Evolutionary conservation across 1,140 invertebrate species (phyloP).

Genomic region (Anadara kagoshimensis): DNA sequence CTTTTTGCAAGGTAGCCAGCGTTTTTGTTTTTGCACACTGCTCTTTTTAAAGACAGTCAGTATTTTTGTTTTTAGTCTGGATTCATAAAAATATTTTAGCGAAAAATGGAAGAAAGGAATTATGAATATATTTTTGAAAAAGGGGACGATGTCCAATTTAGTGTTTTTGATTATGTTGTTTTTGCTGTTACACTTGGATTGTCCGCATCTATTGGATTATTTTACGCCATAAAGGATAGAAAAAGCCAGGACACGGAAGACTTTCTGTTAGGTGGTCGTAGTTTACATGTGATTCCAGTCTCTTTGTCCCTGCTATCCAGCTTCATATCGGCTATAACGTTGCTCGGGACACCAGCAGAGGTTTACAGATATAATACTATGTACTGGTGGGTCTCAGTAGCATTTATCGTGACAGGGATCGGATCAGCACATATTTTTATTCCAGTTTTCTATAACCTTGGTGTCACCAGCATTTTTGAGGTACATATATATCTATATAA

Average conservation of each 20-base stretch:
- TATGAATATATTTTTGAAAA: slow-evolving; percentile 49
- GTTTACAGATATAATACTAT: slow-evolving; percentile 70
- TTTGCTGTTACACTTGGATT: slow-evolving; percentile 56
- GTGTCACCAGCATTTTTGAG: slow-evolving; percentile 91
- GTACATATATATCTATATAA: no score
- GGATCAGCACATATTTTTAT: slow-evolving; percentile 87
- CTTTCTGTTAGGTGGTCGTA: slow-evolving; percentile 85
- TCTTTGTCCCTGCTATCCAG: slow-evolving; percentile 76
- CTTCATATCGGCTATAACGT: slow-evolving; percentile 94
- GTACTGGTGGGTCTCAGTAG: slow-evolving; percentile 67
- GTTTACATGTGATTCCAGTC: slow-evolving; percentile 80
- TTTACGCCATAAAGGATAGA: slow-evolving; percentile 87
- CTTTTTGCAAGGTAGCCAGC: no score
- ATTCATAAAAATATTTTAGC: neutral
- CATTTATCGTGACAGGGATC: slow-evolving; percentile 83
- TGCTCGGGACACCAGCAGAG: slow-evolving; percentile 81
- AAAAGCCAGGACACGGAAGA: slow-evolving; percentile 89
- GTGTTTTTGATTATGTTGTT: slow-evolving; percentile 61
- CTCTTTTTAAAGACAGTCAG: no score
- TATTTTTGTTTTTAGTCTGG: no score
- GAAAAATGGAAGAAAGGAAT: slow-evolving; percentile 2
- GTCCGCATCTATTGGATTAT: slow-evolving; percentile 83
- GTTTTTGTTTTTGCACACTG: no score
- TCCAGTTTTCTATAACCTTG: slow-evolving; percentile 91
- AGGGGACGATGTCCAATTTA: slow-evolving; percentile 47